Conservation (phyloP, 2,113 vertebrate genomes). For the Ceyx melanurus region DNA sequence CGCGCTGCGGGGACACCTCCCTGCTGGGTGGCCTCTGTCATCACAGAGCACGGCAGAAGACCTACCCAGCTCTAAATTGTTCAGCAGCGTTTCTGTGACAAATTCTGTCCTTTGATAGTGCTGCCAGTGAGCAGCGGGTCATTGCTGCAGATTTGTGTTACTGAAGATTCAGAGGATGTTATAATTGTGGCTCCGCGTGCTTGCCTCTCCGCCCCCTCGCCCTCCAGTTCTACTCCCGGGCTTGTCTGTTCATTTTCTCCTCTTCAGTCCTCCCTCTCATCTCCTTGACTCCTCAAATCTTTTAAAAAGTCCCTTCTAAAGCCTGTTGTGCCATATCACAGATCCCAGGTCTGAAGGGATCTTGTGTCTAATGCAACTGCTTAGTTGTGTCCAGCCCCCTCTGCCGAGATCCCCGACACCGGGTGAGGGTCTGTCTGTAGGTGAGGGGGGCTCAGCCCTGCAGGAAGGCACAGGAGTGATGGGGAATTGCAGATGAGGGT, state of each 20-base stretch:
- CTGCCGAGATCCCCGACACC: fast-evolving
- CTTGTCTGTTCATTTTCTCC: not conserved
- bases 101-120: not conserved
- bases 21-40: not conserved
- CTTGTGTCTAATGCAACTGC: fast-evolving
- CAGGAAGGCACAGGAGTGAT: too few relatives aligned
- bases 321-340: not conserved
- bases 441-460: not conserved
- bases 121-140: not conserved
- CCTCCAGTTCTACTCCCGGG: not conserved
- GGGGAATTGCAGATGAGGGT: fast-evolving
- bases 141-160: not conserved
- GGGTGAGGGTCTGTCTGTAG: too few relatives aligned
- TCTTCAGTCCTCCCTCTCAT: not conserved
- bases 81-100: not conserved
- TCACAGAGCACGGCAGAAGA: not conserved
- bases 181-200: fast-evolving
- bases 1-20: fast-evolving
- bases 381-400: not conserved
- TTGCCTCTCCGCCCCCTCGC: not conserved
- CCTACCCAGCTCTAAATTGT: not conserved
- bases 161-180: not conserved
- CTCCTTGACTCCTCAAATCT: not conserved
- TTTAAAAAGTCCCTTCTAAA: not conserved
- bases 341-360: not conserved